phyloP scores from a whole-genome alignment of 1,140 invertebrate species.

The Latrodectus geometricus region DNA sequence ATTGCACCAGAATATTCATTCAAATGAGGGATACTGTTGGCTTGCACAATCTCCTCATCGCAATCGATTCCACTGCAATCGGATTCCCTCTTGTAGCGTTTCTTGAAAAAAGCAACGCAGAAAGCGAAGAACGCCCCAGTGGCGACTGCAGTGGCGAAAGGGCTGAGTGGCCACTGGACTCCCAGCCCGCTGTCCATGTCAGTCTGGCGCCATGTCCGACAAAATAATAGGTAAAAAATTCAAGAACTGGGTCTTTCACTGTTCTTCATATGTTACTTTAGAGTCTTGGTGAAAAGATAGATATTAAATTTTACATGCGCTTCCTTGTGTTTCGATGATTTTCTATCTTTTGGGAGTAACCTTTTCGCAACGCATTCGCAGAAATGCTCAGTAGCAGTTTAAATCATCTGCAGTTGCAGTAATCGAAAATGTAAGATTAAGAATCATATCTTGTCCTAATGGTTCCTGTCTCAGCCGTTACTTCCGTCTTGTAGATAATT shows the following conservation, averaged over 20 bases:
- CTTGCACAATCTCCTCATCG: not conserved
- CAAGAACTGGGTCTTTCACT: not conserved
- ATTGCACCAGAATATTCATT: not conserved
- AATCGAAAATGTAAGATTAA: too few relatives aligned
- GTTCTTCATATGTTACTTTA: not conserved
- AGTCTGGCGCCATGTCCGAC: not conserved
- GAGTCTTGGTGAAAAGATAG: not conserved
- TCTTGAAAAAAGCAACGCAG: slow-evolving; percentile 25
- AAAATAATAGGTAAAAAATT: not conserved
- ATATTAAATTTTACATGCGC: not conserved
- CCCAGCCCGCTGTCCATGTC: slow-evolving; percentile 26
- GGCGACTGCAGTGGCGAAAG: slow-evolving; percentile 37
- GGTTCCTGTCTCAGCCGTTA: too few relatives aligned
- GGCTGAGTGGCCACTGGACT: slow-evolving; percentile 37
- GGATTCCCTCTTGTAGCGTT: not conserved
- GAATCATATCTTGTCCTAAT: too few relatives aligned
- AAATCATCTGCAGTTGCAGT: too few relatives aligned
- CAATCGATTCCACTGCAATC: not conserved
- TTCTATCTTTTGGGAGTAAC: too few relatives aligned
- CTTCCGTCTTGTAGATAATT: too few relatives aligned
- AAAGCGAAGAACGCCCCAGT: slow-evolving; percentile 42
- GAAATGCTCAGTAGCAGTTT: too few relatives aligned
- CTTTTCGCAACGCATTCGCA: too few relatives aligned
- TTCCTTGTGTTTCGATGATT: too few relatives aligned
- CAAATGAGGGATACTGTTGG: not conserved